Evolutionary conservation across 1,140 invertebrate species (phyloP).

Genomic region (Achatina immaculata): DNA sequence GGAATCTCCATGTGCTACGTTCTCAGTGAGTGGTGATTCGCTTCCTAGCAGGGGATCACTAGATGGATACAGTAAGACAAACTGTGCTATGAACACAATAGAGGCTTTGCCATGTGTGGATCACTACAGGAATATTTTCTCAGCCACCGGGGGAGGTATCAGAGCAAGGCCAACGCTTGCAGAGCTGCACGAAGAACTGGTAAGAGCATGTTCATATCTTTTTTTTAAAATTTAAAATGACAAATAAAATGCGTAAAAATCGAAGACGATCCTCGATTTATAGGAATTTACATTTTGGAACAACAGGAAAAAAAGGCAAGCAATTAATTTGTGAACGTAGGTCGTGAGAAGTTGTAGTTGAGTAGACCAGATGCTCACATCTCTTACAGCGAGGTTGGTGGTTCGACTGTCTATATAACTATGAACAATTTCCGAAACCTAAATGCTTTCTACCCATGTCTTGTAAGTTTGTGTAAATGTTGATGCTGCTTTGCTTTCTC

Average conservation of each 20-base stretch:
- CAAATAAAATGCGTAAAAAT: not conserved
- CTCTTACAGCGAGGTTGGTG: too few relatives aligned
- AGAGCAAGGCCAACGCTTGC: conserved; percentile 33
- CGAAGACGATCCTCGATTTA: too few relatives aligned
- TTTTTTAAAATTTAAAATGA: not conserved
- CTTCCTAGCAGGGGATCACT: conserved; percentile 14
- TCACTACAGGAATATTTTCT: conserved; percentile 39
- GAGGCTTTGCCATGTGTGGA: conserved; percentile 38
- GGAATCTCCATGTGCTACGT: conserved; percentile 36
- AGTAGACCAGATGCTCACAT: too few relatives aligned
- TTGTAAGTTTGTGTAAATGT: too few relatives aligned
- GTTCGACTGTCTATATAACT: too few relatives aligned
- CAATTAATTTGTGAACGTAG: too few relatives aligned
- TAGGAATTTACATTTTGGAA: too few relatives aligned
- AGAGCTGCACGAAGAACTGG: conserved; percentile 35
- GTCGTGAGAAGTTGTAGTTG: too few relatives aligned
- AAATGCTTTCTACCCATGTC: too few relatives aligned
- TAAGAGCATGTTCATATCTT: not conserved
- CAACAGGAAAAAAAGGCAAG: too few relatives aligned
- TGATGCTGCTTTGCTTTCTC: too few relatives aligned
- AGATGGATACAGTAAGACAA: conserved; percentile 33
- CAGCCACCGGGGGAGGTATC: conserved; percentile 29
- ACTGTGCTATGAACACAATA: conserved; percentile 37
- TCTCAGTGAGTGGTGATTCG: conserved; percentile 38
- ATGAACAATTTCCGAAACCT: too few relatives aligned